These are phyloP conservation scores for Zosterops borbonicus DNA, from an alignment of 2,113 vertebrate species.

Conservation along the genomic window DNA sequence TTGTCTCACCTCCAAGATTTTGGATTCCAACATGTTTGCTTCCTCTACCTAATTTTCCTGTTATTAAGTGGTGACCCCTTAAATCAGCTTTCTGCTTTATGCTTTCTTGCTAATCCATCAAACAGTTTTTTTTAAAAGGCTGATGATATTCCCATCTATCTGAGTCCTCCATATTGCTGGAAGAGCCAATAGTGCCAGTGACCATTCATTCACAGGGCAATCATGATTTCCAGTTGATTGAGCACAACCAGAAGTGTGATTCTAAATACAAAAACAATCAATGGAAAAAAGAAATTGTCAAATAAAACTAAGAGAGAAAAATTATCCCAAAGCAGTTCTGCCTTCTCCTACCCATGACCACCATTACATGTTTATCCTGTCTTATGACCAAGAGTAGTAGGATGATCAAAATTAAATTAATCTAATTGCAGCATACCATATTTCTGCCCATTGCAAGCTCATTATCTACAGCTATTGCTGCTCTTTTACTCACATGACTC, in stretches of 20 bases:
- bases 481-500: not conserved
- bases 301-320: not conserved
- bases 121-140: not conserved
- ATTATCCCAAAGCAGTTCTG: not conserved
- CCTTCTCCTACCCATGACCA: not conserved
- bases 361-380: not conserved
- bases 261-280: not conserved
- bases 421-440: not conserved
- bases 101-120: not conserved
- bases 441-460: not conserved
- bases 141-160: not conserved
- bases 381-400: not conserved
- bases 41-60: not conserved
- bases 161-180: not conserved
- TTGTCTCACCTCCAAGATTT: not conserved
- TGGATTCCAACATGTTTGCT: not conserved
- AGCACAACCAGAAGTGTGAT: not conserved
- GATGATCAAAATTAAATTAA: not conserved
- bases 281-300: not conserved
- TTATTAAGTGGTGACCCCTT: not conserved
- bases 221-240: not conserved
- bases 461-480: not conserved
- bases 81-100: not conserved
- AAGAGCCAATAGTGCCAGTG: not conserved
- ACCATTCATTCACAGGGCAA: not conserved